Percentiles rank a stretch among this genome's conserved stretches.
Evolutionary conservation across 2,113 vertebrate genomes (phyloP).

Genomic region (Prunella himalayana): DNA sequence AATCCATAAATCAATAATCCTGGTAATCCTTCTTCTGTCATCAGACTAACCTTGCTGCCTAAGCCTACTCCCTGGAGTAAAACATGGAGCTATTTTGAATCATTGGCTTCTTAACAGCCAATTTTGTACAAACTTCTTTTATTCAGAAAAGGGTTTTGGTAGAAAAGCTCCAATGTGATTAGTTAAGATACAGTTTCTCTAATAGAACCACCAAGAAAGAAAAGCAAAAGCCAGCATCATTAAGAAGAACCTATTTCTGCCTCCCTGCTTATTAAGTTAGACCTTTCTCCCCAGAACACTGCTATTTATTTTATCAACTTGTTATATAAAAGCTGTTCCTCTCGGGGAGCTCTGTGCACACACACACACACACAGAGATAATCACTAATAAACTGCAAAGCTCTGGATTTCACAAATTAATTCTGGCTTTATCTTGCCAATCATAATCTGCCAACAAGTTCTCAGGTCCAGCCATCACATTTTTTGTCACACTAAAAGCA

Average conservation of each 20-base stretch:
- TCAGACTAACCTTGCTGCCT: background rate
- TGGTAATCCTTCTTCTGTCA: background rate
- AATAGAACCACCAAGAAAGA: background rate
- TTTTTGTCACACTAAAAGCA: background rate
- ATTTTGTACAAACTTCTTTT: background rate
- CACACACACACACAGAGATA: background rate
- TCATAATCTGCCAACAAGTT: background rate
- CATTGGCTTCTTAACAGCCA: background rate
- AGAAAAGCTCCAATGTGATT: background rate
- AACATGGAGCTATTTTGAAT: background rate
- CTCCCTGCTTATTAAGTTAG: background rate
- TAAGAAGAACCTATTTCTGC: background rate
- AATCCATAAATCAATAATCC: background rate
- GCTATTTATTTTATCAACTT: background rate
- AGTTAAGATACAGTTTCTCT: background rate
- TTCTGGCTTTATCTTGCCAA: background rate
- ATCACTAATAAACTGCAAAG: background rate
- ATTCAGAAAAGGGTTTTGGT: background rate
- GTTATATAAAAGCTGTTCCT: background rate
- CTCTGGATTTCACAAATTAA: conserved; percentile 3
- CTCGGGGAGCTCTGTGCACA: background rate
- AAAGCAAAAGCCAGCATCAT: background rate
- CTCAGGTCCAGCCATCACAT: background rate
- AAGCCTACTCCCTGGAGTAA: background rate
- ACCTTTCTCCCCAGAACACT: background rate